Evolutionary conservation across 2,888 invertebrate genomes (phyloP).

Genomic region (Anthrax anthrax): DNA sequence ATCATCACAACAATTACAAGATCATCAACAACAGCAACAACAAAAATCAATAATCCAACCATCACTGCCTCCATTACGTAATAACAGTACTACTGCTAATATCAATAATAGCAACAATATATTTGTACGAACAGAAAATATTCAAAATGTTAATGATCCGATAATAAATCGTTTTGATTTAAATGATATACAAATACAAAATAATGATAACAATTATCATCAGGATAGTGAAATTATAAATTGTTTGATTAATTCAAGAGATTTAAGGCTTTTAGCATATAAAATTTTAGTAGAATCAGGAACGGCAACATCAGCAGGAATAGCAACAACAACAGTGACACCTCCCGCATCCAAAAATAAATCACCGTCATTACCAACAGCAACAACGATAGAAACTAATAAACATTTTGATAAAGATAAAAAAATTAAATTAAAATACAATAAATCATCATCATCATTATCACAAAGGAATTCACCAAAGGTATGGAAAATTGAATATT

Average conservation of each 20-base stretch:
- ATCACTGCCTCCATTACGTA: no score
- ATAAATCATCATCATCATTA: not conserved
- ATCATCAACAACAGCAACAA: not conserved
- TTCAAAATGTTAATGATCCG: no score
- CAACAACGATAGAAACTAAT: not conserved
- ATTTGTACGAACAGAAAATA: no score
- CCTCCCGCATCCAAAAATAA: no score
- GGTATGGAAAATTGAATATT: conserved; percentile 8
- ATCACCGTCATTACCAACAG: no score
- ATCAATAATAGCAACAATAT: not conserved
- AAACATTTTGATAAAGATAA: conserved; percentile 6
- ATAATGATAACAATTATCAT: conserved; percentile 1
- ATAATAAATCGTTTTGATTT: no score
- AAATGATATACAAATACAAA: no score
- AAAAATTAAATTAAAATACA: conserved; percentile 3
- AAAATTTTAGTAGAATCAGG: conserved; percentile 10
- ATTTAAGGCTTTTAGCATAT: conserved; percentile 9
- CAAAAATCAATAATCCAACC: no score
- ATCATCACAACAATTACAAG: no score
- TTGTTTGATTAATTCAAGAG: conserved; percentile 9
- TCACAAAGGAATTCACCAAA: conserved; percentile 10
- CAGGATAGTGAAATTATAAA: conserved; percentile 10
- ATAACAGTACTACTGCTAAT: no score
- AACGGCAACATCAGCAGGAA: no score
- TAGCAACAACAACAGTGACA: no score